These are phyloP conservation scores for Drosophila subpulchrella DNA, from an alignment of 1,140 invertebrate genomes.

Conservation along the genomic window DNA sequence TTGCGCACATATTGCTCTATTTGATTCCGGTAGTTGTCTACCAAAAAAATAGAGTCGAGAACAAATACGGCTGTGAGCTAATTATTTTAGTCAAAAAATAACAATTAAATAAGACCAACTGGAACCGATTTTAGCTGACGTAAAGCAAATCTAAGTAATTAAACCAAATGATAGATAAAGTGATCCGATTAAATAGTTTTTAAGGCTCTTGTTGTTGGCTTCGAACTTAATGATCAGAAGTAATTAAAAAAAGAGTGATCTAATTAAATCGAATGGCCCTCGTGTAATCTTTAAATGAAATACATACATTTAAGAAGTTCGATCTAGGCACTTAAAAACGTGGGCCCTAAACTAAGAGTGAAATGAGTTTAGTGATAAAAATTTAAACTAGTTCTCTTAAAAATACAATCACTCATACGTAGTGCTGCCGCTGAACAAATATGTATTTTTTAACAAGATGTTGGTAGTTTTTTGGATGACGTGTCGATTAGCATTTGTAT, in stretches of 20 bases:
- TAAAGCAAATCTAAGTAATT: background rate
- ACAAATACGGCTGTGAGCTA: constrained; percentile 28
- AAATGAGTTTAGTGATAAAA: no score
- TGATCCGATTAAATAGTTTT: background rate
- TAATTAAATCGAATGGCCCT: background rate
- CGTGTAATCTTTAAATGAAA: background rate
- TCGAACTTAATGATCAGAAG: no score
- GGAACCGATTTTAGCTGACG: constrained; percentile 1
- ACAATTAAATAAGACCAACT: constrained; percentile 3
- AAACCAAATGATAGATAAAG: background rate
- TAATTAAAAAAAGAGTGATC: background rate
- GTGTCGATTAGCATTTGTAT: background rate
- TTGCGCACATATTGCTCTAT: constrained; percentile 37
- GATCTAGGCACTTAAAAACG: no score
- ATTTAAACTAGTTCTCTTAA: background rate
- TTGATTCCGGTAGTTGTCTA: constrained; percentile 10
- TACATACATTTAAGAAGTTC: no score
- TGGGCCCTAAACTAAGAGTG: no score
- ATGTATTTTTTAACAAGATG: background rate
- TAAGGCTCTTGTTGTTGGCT: background rate
- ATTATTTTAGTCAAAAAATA: constrained; percentile 19
- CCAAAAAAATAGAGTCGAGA: constrained; percentile 2
- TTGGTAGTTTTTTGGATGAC: background rate
- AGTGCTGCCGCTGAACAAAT: background rate
- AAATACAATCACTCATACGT: background rate